Percentiles rank a stretch among this genome's conserved stretches.
Conservation (phyloP, 1,140 invertebrate genomes). For the Tyrophagus putrescentiae region DNA sequence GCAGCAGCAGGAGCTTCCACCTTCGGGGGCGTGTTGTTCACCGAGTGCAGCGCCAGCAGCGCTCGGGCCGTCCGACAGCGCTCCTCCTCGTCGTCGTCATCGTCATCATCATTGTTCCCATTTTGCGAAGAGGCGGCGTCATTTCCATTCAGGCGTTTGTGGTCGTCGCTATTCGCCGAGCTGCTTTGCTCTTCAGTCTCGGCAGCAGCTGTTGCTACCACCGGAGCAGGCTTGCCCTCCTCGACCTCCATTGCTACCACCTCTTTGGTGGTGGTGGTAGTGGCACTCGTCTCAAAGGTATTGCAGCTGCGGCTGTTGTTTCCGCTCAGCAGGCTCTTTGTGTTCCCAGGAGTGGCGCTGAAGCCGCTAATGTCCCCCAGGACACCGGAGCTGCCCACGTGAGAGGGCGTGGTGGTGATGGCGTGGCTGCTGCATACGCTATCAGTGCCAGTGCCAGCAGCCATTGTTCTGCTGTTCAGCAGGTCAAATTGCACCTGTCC, state of each 20-base stretch:
- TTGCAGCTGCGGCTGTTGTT: too few species aligned
- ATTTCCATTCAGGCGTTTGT: not conserved
- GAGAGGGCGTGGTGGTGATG: not conserved
- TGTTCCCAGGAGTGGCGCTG: not conserved
- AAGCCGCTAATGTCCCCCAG: slow-evolving; percentile 10
- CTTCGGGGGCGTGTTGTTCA: slow-evolving; percentile 1
- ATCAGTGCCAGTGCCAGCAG: not conserved
- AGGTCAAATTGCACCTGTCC: slow-evolving; percentile 4
- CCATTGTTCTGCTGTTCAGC: too few species aligned
- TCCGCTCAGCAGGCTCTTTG: too few species aligned
- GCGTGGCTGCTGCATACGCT: not conserved
- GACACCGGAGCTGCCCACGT: not conserved
- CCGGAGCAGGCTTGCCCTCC: too few species aligned
- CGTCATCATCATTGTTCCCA: not conserved
- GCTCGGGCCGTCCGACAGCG: slow-evolving; percentile 15
- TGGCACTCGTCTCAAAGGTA: too few species aligned
- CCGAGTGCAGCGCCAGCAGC: slow-evolving; percentile 17
- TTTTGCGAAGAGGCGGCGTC: not conserved
- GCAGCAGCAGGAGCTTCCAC: not conserved
- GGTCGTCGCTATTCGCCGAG: not conserved
- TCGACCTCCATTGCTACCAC: too few species aligned
- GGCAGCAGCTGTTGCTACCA: too few species aligned
- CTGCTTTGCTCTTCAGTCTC: not conserved
- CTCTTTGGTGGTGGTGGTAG: too few species aligned
- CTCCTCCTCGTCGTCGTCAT: slow-evolving; percentile 15